Base-by-base conservation (phyloP, 2,113 vertebrate genomes). In the Scopus umbretta region DNA sequence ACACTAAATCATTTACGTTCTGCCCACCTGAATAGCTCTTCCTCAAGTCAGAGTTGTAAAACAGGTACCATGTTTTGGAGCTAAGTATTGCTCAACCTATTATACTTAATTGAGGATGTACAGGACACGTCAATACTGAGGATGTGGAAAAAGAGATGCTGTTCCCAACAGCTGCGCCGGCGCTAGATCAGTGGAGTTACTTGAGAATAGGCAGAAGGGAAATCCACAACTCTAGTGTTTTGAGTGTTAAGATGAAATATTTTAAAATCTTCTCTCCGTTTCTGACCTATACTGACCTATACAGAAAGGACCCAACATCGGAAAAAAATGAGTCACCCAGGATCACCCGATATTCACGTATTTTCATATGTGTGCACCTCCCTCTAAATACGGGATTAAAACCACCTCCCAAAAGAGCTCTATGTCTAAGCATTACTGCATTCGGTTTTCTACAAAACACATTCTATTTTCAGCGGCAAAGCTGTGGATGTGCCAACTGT, bases 21-120 rank as follows among this genome's bases (percentile, higher is more conserved):
- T 96, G 74, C 78, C 67, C 87, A 80, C 45, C 53, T 56, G 49
- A 96, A 94, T 92, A 92, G 81, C 79, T 92, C 50, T 76, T 87
- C 73, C 86, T 82, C 70, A 73, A 80, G 86, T 95, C 95, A 96
- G 94, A 93, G 95, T 5, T 91, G 91, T 49, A 71, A 70, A 92
- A 87, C 89, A 90, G 87, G 93, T 88, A 62, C 32, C 1, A 1
- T 88, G 87, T 70, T 96, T 90, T 74, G 81, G 84, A 95, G 62
- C 78, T 7, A 25, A 61, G 80, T 43, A 36, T 85, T 72, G 68
- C 86, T 70, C 78, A 65, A 42, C 18, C 50, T 45, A 3, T 19
- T 68, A 47, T 2, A n/a, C 43, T 50, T 87, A 91, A 90, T 34
- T 94, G 73, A 79, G 83, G 80, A 79, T 27, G 40, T 42, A 52